These are phyloP conservation scores for Arvicanthis niloticus DNA, from an alignment of 2,113 vertebrate species.

Conservation along the genomic window DNA sequence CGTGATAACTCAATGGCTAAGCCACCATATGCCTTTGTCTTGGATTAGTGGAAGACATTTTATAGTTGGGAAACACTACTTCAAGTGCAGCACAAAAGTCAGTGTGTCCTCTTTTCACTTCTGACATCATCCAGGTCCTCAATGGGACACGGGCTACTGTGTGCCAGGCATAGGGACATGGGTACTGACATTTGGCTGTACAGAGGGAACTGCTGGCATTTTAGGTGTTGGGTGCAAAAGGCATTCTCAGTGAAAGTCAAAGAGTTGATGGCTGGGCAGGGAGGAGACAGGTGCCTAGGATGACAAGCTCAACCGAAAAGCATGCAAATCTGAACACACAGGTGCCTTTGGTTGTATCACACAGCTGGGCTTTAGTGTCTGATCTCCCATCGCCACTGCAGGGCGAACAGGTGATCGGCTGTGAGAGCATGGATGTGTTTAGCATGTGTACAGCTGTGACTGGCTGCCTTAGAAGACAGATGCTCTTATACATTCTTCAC, in stretches of 20 bases:
- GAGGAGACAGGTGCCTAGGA: slow-evolving; percentile 59
- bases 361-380: slow-evolving; percentile 56
- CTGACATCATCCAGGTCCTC: neutral
- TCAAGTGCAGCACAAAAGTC: neutral
- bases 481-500: slow-evolving; percentile 46
- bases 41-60: neutral
- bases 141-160: rapidly evolving
- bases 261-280: neutral
- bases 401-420: slow-evolving; percentile 71
- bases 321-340: slow-evolving; percentile 53
- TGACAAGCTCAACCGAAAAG: slow-evolving; percentile 51
- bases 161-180: neutral
- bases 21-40: neutral
- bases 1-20: neutral
- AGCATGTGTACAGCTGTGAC: slow-evolving; percentile 63
- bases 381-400: slow-evolving; percentile 69
- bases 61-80: neutral
- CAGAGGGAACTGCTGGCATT: neutral
- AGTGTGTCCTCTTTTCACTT: neutral
- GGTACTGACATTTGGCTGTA: neutral
- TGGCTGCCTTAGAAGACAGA: slow-evolving; percentile 14
- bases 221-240: neutral
- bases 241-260: neutral
- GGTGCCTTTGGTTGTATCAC: neutral
- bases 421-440: neutral